Conservation (phyloP, 2,888 invertebrate species). For the Catocala nupta region DNA sequence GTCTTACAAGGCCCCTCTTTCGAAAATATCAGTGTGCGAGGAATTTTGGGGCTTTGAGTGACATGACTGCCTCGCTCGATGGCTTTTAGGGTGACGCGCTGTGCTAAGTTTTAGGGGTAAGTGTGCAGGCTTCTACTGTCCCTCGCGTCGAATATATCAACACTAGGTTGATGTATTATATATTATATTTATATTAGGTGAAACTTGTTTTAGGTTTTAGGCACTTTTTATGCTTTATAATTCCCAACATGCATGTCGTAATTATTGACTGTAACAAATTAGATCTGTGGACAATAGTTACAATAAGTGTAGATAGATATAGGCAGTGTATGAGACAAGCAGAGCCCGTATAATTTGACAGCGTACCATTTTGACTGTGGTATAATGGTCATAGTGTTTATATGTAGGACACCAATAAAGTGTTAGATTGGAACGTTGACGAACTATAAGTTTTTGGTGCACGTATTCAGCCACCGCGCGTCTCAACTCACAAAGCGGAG, state of each 20-base stretch:
- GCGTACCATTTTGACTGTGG: neutral
- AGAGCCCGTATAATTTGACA: no score
- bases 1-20: conserved; percentile 62
- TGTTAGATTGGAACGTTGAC: conserved; percentile 29
- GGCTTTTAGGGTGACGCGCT: conserved; percentile 57
- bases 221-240: no score
- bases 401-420: conserved; percentile 52
- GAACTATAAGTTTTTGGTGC: conserved; percentile 59
- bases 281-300: neutral
- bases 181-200: no score
- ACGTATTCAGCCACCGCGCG: conserved; percentile 55
- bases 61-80: conserved; percentile 60
- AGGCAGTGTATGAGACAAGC: conserved; percentile 16
- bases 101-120: conserved; percentile 19
- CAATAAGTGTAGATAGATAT: conserved; percentile 20
- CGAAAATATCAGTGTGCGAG: conserved; percentile 66
- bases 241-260: no score
- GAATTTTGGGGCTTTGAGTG: conserved; percentile 69
- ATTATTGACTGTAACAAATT: neutral
- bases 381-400: conserved; percentile 51
- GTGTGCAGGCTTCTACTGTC: conserved; percentile 25
- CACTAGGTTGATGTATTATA: no score
- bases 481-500: conserved; percentile 60
- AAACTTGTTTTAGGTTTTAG: no score
- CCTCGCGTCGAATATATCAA: conserved; percentile 1